Conservation (phyloP, 2,113 vertebrate species). For the Oncorhynchus clarkii region DNA sequence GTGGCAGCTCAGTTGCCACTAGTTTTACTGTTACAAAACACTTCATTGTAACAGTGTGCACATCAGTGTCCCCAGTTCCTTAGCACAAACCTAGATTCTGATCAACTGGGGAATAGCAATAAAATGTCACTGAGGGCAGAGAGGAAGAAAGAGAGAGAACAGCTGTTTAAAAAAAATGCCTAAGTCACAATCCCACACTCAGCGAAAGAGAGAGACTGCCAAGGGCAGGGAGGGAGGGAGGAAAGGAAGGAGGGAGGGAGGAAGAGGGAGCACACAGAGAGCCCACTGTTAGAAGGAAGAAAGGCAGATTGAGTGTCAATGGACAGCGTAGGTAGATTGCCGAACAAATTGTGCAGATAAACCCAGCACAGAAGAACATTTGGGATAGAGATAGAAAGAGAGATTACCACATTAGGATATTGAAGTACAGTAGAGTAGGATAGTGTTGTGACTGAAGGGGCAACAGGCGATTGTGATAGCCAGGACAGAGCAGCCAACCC, state of each 20-base stretch:
- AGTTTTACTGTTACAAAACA: no score
- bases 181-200: conserved; percentile 43
- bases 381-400: conserved; percentile 18
- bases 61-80: no score
- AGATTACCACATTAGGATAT: conserved; percentile 27
- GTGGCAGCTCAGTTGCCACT: no score
- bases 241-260: conserved; percentile 12
- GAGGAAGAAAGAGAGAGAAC: conserved; percentile 28
- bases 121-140: conserved; percentile 27
- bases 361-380: conserved; percentile 20
- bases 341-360: conserved; percentile 25
- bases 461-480: conserved; percentile 32
- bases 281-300: conserved; percentile 57
- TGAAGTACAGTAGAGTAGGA: conserved; percentile 13
- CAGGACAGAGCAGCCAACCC: conserved; percentile 38
- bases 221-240: conserved; percentile 53
- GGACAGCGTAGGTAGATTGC: conserved; percentile 57
- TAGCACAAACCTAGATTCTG: not conserved
- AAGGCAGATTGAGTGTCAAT: conserved; percentile 30
- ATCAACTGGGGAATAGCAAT: conserved; percentile 20
- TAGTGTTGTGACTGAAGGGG: conserved; percentile 22
- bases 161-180: conserved; percentile 56
- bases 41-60: no score
- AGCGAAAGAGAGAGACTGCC: conserved; percentile 50
- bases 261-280: conserved; percentile 53